phyloP scores from a whole-genome alignment of 2,797 vertebrate species.

The Myotis findleyi region DNA sequence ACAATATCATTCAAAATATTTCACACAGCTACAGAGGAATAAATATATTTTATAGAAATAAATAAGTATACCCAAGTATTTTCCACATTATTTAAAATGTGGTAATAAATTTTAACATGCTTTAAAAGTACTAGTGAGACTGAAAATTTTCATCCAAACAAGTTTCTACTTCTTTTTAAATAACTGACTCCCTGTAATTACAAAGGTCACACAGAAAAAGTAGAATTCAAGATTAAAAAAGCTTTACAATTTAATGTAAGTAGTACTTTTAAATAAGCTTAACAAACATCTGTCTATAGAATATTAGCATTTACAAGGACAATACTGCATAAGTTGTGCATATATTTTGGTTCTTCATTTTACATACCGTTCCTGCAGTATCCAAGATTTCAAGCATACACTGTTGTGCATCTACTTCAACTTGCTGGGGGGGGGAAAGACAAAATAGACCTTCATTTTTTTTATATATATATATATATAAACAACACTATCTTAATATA shows the following conservation, averaged over 20 bases:
- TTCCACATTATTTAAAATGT: conserved; percentile 34
- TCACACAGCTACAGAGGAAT: background rate
- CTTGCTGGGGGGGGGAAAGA: conserved; percentile 91
- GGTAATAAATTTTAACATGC: background rate
- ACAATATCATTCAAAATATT: background rate
- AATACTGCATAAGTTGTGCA: background rate
- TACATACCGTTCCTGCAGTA: conserved; percentile 96
- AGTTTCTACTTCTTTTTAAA: conserved; percentile 39
- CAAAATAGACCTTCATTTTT: conserved; percentile 52
- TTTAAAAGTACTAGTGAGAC: conserved; percentile 20
- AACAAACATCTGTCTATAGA: background rate
- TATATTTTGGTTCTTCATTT: background rate
- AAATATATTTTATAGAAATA: background rate
- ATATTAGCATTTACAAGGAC: background rate
- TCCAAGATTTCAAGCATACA: conserved; percentile 98
- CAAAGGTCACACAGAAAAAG: background rate
- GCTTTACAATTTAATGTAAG: background rate
- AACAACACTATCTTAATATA: conserved; percentile 25
- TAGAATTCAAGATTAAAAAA: conserved; percentile 45
- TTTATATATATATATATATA: background rate
- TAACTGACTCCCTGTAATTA: background rate
- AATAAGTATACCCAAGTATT: background rate
- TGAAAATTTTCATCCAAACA: background rate
- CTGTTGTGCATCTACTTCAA: conserved; percentile 97
- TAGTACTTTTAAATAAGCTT: conserved; percentile 42